Conservation (phyloP, 2,888 invertebrate species). For the Teleiodes luculella region DNA sequence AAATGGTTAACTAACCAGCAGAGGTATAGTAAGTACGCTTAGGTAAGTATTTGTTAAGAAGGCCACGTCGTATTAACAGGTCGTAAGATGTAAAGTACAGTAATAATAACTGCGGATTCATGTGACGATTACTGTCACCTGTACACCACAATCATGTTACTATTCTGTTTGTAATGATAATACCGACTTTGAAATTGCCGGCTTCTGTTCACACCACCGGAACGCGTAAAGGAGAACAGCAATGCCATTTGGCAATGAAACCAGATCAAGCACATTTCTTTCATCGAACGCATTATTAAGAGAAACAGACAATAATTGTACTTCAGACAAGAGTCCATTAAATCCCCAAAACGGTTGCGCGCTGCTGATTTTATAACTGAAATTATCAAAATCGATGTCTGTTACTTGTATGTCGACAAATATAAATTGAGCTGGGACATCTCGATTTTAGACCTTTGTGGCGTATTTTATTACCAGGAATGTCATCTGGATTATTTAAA, state of each 20-base stretch:
- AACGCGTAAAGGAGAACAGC: conserved; percentile 8
- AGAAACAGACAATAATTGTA: background rate
- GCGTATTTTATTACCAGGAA: background rate
- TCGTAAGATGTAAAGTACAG: conserved; percentile 3
- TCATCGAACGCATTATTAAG: conserved; percentile 7
- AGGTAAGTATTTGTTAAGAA: background rate
- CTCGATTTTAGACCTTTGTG: background rate
- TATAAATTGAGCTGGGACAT: conserved; percentile 2
- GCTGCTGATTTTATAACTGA: conserved; percentile 43
- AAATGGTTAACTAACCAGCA: too few relatives aligned
- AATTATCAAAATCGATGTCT: conserved; percentile 36
- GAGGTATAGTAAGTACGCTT: too few relatives aligned
- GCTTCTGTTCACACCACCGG: conserved; percentile 13
- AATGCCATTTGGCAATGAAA: conserved; percentile 10
- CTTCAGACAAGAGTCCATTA: conserved; percentile 36
- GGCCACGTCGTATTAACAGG: background rate
- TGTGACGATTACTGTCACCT: conserved; percentile 5
- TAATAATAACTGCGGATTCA: conserved; percentile 6
- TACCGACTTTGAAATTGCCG: conserved; percentile 8
- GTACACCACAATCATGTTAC: conserved; percentile 1
- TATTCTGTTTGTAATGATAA: conserved; percentile 3
- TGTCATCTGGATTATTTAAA: background rate
- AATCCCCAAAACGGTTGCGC: conserved; percentile 36
- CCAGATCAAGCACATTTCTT: conserved; percentile 7
- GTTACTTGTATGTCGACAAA: conserved; percentile 4